A percentile compares a stretch with the other conserved stretches of the same genome.
These are phyloP conservation scores for Borostomias antarcticus DNA, from an alignment of 2,797 vertebrate genomes.

Conservation along the genomic window DNA sequence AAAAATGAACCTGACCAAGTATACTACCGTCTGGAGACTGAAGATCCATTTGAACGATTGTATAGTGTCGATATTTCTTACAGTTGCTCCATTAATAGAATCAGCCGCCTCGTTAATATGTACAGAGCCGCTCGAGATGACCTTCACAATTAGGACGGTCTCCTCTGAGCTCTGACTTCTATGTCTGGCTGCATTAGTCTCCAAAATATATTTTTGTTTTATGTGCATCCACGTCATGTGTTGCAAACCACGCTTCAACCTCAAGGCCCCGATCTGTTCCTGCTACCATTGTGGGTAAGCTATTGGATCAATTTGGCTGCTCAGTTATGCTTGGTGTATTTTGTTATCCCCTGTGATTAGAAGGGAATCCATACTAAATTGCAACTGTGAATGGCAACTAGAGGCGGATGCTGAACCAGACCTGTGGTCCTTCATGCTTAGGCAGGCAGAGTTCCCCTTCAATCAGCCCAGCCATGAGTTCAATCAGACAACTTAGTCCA, in stretches of 20 bases:
- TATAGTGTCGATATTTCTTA: constrained; percentile 67
- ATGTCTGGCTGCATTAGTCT: constrained; percentile 16
- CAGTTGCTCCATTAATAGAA: constrained; percentile 57
- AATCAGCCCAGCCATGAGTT: constrained; percentile 13
- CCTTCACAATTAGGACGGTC: constrained; percentile 50
- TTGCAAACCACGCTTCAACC: not conserved
- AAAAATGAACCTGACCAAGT: constrained; percentile 61
- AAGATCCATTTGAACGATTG: constrained; percentile 51
- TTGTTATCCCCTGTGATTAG: not conserved
- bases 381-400: not conserved
- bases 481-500: constrained; percentile 4
- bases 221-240: not conserved
- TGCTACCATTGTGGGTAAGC: constrained; percentile 4
- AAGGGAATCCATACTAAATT: constrained; percentile 1
- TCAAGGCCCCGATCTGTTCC: constrained; percentile 13
- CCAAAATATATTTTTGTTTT: not conserved
- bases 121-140: constrained; percentile 35
- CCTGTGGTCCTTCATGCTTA: constrained; percentile 6
- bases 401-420: not conserved
- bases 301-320: not conserved
- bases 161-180: constrained; percentile 18
- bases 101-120: constrained; percentile 61
- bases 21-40: constrained; percentile 23
- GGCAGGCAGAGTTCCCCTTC: constrained; percentile 8
- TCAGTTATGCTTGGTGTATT: constrained; percentile 9